Evolutionary conservation across 2,113 vertebrate genomes (phyloP).

Genomic region (Rana temporaria): DNA sequence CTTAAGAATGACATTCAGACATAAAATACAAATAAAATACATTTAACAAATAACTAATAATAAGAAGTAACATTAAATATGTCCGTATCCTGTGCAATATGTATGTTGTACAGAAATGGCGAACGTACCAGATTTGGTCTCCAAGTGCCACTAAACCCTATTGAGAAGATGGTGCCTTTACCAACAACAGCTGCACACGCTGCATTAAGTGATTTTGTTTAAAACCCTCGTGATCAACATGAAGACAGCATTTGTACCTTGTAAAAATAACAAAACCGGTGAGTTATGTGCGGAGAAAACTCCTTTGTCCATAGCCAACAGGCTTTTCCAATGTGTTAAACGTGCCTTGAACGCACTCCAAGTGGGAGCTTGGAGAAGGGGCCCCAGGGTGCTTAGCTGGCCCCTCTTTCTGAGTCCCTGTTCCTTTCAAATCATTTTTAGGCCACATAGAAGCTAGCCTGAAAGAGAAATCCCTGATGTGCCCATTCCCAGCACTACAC

Average conservation of each 20-base stretch:
- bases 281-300: constrained; percentile 29
- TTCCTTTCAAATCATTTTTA: constrained; percentile 61
- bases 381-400: constrained; percentile 49
- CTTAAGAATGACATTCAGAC: too few species aligned
- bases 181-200: constrained; percentile 16
- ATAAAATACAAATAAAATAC: too few species aligned
- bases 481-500: constrained; percentile 62
- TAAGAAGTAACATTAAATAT: too few species aligned
- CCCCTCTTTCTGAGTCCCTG: constrained; percentile 54
- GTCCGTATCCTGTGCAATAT: too few species aligned
- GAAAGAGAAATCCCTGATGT: constrained; percentile 62
- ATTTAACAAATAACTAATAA: too few species aligned
- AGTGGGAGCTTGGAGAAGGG: constrained; percentile 23
- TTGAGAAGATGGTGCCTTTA: neutral
- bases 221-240: constrained; percentile 31
- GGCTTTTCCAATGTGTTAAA: constrained; percentile 51
- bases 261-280: constrained; percentile 50
- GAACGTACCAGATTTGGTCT: too few species aligned
- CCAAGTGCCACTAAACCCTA: neutral
- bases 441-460: constrained; percentile 66
- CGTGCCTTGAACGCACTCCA: constrained; percentile 53
- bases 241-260: constrained; percentile 21
- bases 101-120: too few species aligned
- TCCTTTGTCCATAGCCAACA: neutral
- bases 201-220: constrained; percentile 42